Conservation (phyloP, 2,888 invertebrate genomes). For the Steinernema carpocapsae region DNA sequence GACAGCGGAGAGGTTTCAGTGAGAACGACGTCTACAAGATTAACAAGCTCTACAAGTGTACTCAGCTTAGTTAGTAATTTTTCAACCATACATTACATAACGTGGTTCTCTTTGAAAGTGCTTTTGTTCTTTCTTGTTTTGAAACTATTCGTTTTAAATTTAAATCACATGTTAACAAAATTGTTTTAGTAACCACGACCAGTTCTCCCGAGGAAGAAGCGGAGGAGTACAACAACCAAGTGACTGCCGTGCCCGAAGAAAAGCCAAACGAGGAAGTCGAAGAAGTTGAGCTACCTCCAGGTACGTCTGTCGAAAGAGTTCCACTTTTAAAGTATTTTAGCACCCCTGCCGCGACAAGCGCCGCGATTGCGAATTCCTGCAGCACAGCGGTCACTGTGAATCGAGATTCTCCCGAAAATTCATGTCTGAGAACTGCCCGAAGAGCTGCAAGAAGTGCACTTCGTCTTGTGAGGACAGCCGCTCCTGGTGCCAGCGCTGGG, state of each 20-base stretch:
- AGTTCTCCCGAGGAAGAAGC: conserved; percentile 43
- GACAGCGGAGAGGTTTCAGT: conserved; percentile 67
- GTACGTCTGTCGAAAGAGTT: not conserved
- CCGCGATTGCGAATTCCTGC: conserved; percentile 61
- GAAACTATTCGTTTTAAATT: conserved; percentile 27
- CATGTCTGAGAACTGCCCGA: conserved; percentile 64
- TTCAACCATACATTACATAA: no score
- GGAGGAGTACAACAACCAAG: conserved; percentile 38
- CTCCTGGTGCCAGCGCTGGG: conserved; percentile 66
- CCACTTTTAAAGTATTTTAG: no score
- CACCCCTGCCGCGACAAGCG: conserved; percentile 50
- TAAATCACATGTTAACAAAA: no score
- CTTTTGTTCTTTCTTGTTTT: not conserved
- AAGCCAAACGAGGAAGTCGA: not conserved
- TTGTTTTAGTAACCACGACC: conserved; percentile 40
- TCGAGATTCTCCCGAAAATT: conserved; percentile 60
- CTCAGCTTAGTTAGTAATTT: conserved; percentile 47
- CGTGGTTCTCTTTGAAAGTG: no score
- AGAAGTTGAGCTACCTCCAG: not conserved
- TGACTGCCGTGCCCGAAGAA: conserved; percentile 15
- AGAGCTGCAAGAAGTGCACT: conserved; percentile 59
- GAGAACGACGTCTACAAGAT: conserved; percentile 68
- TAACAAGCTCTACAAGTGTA: conserved; percentile 69
- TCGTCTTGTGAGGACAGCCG: conserved; percentile 49
- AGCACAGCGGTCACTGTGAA: conserved; percentile 64